Conservation (phyloP, 2,797 vertebrate species). For the Catostomus latipinnis region DNA sequence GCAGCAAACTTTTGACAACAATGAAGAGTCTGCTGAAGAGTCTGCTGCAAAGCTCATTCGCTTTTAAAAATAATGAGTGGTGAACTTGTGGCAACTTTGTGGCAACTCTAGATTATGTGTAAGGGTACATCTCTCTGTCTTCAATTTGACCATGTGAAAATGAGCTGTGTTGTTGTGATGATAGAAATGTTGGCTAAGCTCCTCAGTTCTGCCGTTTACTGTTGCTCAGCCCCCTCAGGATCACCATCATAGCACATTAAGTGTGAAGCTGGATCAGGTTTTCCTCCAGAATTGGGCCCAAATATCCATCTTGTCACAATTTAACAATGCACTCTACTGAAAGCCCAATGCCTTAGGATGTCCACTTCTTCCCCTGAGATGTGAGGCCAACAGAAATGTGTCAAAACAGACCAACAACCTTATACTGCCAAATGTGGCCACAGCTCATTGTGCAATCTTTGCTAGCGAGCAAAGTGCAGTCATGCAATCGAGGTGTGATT, state of each 20-base stretch:
- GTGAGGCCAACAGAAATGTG: slow-evolving; percentile 10
- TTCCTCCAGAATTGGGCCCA: slow-evolving; percentile 66
- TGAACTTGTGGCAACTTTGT: neutral
- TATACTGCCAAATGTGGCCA: neutral
- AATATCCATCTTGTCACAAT: slow-evolving; percentile 74
- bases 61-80: too few species aligned
- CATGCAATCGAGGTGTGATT: neutral
- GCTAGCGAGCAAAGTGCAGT: neutral
- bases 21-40: too few species aligned
- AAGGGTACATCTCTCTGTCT: neutral
- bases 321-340: slow-evolving; percentile 61
- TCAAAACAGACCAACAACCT: slow-evolving; percentile 26
- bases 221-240: slow-evolving; percentile 54
- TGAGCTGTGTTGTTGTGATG: slow-evolving; percentile 53
- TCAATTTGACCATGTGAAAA: neutral
- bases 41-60: too few species aligned
- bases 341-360: slow-evolving; percentile 14
- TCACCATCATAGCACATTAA: slow-evolving; percentile 70
- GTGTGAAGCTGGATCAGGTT: slow-evolving; percentile 75
- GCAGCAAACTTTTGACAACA: too few species aligned
- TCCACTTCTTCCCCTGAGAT: slow-evolving; percentile 10
- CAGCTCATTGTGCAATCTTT: slow-evolving; percentile 12
- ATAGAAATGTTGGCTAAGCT: slow-evolving; percentile 56
- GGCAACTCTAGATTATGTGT: too few species aligned
- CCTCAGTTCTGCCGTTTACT: slow-evolving; percentile 34